Conservation (phyloP, 92 coral and sea anemone species). For the Heliopora coerulea region DNA sequence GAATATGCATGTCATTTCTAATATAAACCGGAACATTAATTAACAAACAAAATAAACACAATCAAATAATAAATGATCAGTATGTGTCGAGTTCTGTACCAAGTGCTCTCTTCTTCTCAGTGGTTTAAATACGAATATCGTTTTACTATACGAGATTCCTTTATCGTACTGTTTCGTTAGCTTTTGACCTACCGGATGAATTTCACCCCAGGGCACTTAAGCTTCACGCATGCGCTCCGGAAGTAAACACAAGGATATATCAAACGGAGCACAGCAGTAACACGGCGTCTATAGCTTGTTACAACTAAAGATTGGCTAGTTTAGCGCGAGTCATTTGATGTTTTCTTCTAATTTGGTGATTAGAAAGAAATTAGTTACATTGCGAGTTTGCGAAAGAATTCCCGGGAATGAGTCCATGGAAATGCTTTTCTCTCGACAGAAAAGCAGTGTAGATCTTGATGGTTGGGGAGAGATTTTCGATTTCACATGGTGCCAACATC, state of each 20-base stretch:
- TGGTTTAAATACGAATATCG: no score
- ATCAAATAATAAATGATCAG: no score
- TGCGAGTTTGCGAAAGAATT: neutral
- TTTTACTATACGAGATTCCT: no score
- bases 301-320: neutral
- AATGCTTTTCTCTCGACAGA: neutral
- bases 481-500: neutral
- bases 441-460: neutral
- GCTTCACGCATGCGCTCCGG: constrained; percentile 43
- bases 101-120: no score
- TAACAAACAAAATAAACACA: neutral
- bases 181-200: no score
- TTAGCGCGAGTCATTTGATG: neutral
- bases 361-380: constrained; percentile 9
- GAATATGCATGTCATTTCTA: constrained; percentile 19
- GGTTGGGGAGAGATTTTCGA: neutral
- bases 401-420: constrained; percentile 9
- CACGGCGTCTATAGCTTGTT: neutral
- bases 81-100: no score
- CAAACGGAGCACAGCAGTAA: neutral
- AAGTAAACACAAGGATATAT: neutral
- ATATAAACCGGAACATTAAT: neutral
- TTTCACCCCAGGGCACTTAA: neutral
- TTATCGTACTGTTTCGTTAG: no score
- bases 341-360: neutral